Percentiles rank a stretch among this genome's conserved stretches.
phyloP scores from a whole-genome alignment of 2,113 vertebrate species.

The Psilopogon haemacephalus region DNA sequence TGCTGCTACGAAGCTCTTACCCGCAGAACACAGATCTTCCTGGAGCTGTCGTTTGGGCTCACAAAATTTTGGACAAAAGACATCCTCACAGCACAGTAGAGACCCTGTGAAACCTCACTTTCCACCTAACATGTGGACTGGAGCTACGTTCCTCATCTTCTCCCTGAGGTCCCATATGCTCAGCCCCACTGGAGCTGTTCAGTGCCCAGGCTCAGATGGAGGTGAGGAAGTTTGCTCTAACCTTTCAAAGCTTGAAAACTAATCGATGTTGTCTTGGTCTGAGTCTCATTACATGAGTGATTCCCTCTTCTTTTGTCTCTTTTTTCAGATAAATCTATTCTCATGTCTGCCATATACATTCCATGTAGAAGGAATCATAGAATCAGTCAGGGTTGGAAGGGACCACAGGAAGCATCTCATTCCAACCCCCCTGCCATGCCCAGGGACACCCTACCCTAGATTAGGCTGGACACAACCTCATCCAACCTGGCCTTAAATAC shows the following conservation, averaged over 20 bases:
- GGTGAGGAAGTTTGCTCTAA: not conserved
- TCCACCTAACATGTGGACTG: not conserved
- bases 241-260: not conserved
- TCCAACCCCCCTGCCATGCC: too few species aligned
- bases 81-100: fast-evolving
- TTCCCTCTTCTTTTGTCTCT: not conserved
- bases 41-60: not conserved
- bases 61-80: not conserved
- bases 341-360: not conserved
- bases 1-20: not conserved
- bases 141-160: not conserved
- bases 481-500: too few species aligned
- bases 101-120: not conserved
- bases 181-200: not conserved
- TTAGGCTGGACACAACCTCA: too few species aligned
- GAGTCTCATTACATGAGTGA: not conserved
- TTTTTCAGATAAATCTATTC: not conserved
- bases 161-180: not conserved
- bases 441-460: too few species aligned
- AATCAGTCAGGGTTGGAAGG: too few species aligned
- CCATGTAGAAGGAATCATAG: not conserved
- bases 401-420: too few species aligned
- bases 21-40: not conserved
- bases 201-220: not conserved
- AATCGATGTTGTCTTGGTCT: not conserved